Base-by-base conservation (phyloP, 2,888 invertebrate species). In the Latrodectus hesperus region DNA sequence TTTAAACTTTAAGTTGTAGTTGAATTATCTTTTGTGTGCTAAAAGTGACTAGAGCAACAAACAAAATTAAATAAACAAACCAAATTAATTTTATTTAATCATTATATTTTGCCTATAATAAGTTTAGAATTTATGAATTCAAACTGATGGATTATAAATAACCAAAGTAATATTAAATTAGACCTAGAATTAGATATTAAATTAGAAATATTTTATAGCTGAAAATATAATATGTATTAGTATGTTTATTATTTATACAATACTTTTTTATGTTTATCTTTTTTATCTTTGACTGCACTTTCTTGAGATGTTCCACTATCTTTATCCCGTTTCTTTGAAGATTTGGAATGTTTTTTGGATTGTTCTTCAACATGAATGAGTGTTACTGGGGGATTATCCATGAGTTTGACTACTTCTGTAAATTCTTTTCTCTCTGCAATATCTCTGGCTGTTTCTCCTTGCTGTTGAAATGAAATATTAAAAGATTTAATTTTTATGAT, bases 351-450 rank as follows among this genome's bases (percentile, higher is more conserved):
- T 60, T 78, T 84, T 75, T 84, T 80, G 74, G 90, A 90, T 90
- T 91, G 90, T 90, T 91, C 88, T 60, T 86, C 65, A n/a, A 89
- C 89, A n/a, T 74, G 85, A 68, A 87, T 77, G 51, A 88, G 65
- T 49, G 89, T 83, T 51, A 88, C 65, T 9, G 91, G 94, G 92
- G 71, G 94, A 92, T 85, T 93, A 91, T 95, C 94, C 71, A 97
- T 93, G 91, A 98, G 96, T 89, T 94, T 94, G 68, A 97, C 93
- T 84, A 98, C 97, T 92, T 98, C 98, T 68, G 94, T 94, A 77
- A 97, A 94, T 85, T 96, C 96, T 92, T 98, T 98, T 67, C 98
- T 94, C 6, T 95, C 93, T 0, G 98, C 97, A 90, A 99, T 98
- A 91, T 98, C 98, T 90, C 95, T 93, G 0, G 98, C 96, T 0